Conservation (phyloP, 2,888 invertebrate genomes). For the Epirrhoe tristata region DNA sequence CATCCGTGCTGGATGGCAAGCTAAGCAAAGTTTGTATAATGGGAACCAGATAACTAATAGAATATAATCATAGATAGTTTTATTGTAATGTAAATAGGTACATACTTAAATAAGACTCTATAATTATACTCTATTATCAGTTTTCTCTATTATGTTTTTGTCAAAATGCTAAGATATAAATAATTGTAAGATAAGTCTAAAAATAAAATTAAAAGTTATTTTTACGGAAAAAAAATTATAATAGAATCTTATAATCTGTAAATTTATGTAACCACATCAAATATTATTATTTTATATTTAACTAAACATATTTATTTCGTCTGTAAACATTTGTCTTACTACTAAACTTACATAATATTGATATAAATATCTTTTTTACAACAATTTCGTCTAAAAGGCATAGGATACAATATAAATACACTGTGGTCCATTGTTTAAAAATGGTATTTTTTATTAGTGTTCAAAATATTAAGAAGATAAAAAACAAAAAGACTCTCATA, state of each 20-base stretch:
- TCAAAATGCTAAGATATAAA: background rate
- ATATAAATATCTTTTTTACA: constrained; percentile 59
- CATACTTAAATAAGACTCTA: too few relatives aligned
- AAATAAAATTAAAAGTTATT: background rate
- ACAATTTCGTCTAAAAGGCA: constrained; percentile 70
- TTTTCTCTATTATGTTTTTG: background rate
- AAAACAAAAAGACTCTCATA: background rate
- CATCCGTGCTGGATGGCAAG: too few relatives aligned
- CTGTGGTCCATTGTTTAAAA: constrained; percentile 68
- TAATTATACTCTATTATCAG: too few relatives aligned
- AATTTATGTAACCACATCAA: constrained; percentile 13
- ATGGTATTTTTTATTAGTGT: constrained; percentile 29
- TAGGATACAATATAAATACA: constrained; percentile 67
- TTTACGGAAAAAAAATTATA: constrained; percentile 2
- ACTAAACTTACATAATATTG: constrained; percentile 43
- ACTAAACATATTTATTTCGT: constrained; percentile 49
- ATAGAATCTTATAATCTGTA: constrained; percentile 15
- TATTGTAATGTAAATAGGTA: too few relatives aligned
- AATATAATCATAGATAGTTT: too few relatives aligned
- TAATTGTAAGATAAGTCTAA: background rate
- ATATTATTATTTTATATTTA: constrained; percentile 13
- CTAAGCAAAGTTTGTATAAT: too few relatives aligned
- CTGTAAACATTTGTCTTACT: constrained; percentile 54
- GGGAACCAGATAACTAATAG: too few relatives aligned
- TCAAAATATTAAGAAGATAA: constrained; percentile 9